A percentile compares a stretch with the other conserved stretches of the same genome.
phyloP scores from a whole-genome alignment of 2,888 invertebrate species.

The Stenotaenia linearis region DNA sequence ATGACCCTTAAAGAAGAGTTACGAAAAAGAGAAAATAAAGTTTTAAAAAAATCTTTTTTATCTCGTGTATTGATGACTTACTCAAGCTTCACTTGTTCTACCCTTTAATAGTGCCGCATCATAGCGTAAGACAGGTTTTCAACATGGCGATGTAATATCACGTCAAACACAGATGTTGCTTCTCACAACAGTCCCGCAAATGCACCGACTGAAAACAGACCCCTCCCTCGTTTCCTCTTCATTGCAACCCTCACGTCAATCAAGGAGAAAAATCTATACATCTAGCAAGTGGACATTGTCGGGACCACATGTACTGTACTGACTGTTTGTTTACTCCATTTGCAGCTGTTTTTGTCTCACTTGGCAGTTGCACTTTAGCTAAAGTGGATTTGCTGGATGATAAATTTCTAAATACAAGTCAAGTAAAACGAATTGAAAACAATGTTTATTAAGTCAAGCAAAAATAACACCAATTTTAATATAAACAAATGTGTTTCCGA shows the following conservation, averaged over 20 bases:
- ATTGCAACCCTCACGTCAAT: not conserved
- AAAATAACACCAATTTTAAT: no score
- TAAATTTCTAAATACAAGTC: not conserved
- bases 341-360: not conserved
- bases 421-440: not conserved
- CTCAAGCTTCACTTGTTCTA: conserved; percentile 12
- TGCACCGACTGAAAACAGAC: conserved; percentile 1
- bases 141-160: conserved; percentile 29
- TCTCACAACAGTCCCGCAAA: conserved; percentile 29
- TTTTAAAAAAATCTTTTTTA: not conserved
- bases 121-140: conserved; percentile 26
- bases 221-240: conserved; percentile 13
- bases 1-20: not conserved
- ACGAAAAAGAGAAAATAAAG: not conserved
- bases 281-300: not conserved
- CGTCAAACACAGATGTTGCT: conserved; percentile 30
- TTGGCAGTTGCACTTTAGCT: not conserved
- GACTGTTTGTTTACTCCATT: not conserved
- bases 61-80: conserved; percentile 14
- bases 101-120: conserved; percentile 16
- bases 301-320: not conserved
- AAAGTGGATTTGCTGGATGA: not conserved
- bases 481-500: no score
- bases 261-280: not conserved
- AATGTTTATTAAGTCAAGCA: no score